Base-by-base conservation (phyloP, 2,797 vertebrate species). In the Myotis myotis region DNA sequence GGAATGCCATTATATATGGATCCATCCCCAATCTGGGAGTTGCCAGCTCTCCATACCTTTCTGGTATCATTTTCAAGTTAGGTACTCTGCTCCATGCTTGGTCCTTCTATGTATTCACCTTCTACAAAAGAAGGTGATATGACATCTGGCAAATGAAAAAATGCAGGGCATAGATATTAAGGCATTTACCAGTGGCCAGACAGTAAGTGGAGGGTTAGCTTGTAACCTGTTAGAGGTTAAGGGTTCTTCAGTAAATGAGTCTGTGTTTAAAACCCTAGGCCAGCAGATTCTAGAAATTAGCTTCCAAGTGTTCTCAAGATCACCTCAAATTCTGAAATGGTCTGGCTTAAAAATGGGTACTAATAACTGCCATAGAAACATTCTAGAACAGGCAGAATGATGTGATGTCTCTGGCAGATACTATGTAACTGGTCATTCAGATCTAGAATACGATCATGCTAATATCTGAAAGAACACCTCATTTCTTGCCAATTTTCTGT, bases 401-500 rank as follows among this genome's bases (percentile, higher is more conserved):
- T 44, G 47, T 62, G 60, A 30, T 90, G 28, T 81, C 16, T 82
- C 62, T 96, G 88, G n/a, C 49, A 71, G 16, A 75, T 76, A 44
- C 90, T 92, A 75, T 25, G 11, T 96, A 93, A 88, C 44, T 87
- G 62, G 62, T 68, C 38, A 60, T 91, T 89, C 33, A 86, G 38
- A 79, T 74, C 28, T 96, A 80, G 15, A 79, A 60, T 53, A 74
- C n/a, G 47, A 83, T n/a, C 5, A 23, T 80, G n/a, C 53, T 72
- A 51, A 47, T 53, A 84, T 23, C 28, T 91, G 72, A 85, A 96
- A 92, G 76, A 93, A 79, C 30, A 94, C 22, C 57, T 81, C 23
- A 89, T 95, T 87, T 49, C 30, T 95, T 96, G 23, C 68, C 51
- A 90, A 13, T 88, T 94, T 95, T 91, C 78, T 76, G 7, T 91